Percentiles rank a stretch among this genome's conserved stretches.
Conservation (phyloP, 2,113 vertebrate species). For the Eubucco bourcierii region DNA sequence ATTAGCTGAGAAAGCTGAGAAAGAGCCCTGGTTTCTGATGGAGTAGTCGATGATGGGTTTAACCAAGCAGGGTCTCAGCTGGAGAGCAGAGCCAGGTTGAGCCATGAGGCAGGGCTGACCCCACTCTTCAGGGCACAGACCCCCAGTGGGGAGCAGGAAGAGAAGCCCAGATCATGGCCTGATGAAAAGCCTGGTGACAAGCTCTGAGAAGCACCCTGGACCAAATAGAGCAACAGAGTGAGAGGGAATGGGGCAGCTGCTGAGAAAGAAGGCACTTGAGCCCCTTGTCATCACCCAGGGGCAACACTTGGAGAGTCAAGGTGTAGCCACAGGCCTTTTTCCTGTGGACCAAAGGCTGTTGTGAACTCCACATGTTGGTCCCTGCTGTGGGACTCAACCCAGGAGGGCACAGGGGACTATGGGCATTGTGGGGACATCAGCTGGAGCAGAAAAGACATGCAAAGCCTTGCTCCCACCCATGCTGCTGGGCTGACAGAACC, state of each 20-base stretch:
- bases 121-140: neutral
- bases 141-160: neutral
- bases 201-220: neutral
- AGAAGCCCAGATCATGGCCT: neutral
- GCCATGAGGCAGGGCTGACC: neutral
- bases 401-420: rapidly evolving
- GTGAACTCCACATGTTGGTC: neutral
- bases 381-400: neutral
- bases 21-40: neutral
- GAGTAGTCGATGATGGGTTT: neutral
- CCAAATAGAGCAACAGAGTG: rapidly evolving
- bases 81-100: neutral
- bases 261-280: rapidly evolving
- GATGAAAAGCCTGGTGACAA: neutral
- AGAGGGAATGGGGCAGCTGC: neutral
- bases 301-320: neutral
- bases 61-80: neutral
- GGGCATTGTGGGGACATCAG: no score
- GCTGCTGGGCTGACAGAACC: neutral
- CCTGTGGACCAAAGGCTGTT: neutral
- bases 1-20: conserved; percentile 54
- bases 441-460: neutral
- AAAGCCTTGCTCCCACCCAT: neutral
- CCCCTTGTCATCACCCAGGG: neutral
- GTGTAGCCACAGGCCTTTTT: neutral